These are phyloP conservation scores for Plecturocebus donacophilus DNA, from an alignment of 2,113 vertebrate species.

Conservation along the genomic window DNA sequence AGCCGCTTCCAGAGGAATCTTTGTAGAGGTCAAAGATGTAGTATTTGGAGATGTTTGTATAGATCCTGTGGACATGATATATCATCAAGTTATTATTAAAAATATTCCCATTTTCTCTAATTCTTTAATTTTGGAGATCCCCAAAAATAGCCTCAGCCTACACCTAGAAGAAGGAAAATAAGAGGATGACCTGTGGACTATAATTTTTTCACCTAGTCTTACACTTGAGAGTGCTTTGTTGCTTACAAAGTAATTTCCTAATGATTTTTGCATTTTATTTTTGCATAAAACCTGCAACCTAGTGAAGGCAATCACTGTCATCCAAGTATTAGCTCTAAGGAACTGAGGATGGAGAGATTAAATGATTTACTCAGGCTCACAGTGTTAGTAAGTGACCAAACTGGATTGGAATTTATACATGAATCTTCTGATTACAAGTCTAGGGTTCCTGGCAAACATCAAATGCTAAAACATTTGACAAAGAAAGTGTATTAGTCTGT, in stretches of 20 bases:
- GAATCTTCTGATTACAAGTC: conserved; percentile 1
- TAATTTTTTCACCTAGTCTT: neutral
- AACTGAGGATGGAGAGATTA: neutral
- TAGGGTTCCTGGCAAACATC: neutral
- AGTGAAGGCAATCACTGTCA: neutral
- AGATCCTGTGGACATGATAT: conserved; percentile 9
- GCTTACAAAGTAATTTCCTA: neutral
- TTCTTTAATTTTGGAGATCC: neutral
- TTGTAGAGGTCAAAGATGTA: conserved; percentile 13
- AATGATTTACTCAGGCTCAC: neutral
- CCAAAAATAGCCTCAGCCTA: neutral
- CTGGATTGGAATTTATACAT: neutral
- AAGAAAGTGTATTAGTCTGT: neutral
- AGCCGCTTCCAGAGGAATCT: neutral
- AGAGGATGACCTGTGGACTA: neutral
- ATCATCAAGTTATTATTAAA: neutral
- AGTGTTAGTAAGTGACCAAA: neutral
- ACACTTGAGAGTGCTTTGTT: neutral
- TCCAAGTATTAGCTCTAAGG: neutral
- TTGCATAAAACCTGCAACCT: neutral
- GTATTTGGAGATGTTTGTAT: conserved; percentile 54
- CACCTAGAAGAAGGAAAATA: neutral
- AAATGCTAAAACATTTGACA: neutral
- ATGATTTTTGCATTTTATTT: neutral
- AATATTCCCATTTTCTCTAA: neutral